phyloP scores from a whole-genome alignment of 2,797 vertebrate genomes.

The Lagodon rhomboides region DNA sequence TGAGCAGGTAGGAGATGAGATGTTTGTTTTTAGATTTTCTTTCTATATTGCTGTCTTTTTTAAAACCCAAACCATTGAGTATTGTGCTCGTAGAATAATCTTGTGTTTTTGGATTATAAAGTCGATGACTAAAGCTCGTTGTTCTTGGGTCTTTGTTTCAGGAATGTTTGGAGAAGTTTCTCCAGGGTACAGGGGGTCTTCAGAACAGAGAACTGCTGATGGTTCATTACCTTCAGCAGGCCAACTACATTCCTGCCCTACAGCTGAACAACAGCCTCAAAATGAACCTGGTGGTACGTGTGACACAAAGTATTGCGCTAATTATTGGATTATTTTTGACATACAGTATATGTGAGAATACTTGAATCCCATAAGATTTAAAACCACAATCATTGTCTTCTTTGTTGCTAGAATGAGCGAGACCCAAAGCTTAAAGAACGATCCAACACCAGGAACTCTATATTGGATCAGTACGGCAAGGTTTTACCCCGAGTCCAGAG shows the following conservation, averaged over 20 bases:
- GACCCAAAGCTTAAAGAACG: constrained; percentile 92
- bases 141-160: constrained; percentile 67
- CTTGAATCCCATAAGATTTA: not conserved
- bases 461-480: constrained; percentile 92
- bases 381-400: not conserved
- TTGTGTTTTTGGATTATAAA: not conserved
- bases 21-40: not conserved
- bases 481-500: constrained; percentile 93
- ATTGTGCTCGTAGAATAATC: not conserved
- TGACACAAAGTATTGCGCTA: not conserved
- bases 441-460: constrained; percentile 90
- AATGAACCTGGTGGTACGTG: constrained; percentile 86
- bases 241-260: constrained; percentile 93
- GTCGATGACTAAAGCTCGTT: not conserved
- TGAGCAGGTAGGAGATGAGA: constrained; percentile 88
- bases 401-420: constrained; percentile 86
- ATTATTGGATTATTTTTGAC: not conserved
- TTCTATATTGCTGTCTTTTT: not conserved
- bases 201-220: constrained; percentile 93
- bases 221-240: constrained; percentile 94
- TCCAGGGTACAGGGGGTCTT: constrained; percentile 88
- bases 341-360: not conserved
- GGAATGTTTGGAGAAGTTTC: constrained; percentile 94
- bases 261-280: constrained; percentile 94
- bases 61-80: not conserved